phyloP scores from a whole-genome alignment of 1,140 invertebrate species.

The Bombus huntii region DNA sequence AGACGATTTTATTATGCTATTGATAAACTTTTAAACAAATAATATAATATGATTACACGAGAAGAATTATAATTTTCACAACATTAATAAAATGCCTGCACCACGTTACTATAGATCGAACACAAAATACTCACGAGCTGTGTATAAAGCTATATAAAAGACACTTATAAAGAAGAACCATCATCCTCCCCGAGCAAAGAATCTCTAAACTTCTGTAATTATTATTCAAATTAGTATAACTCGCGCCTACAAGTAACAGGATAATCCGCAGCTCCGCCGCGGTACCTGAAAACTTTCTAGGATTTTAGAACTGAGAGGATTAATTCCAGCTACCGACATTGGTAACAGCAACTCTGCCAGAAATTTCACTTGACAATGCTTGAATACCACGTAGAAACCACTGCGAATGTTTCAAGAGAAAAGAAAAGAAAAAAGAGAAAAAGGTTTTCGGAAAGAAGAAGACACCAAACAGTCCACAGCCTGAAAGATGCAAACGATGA shows the following conservation, averaged over 20 bases:
- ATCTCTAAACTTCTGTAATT: not conserved
- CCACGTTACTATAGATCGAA: no score
- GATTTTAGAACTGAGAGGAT: slow-evolving; percentile 5
- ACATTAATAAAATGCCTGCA: no score
- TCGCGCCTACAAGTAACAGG: not conserved
- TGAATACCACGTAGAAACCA: no score
- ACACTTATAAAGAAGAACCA: not conserved
- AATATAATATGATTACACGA: no score
- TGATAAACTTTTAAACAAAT: no score
- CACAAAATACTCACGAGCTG: not conserved
- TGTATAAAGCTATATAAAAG: not conserved
- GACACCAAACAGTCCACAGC: not conserved
- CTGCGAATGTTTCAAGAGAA: not conserved
- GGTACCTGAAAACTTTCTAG: not conserved
- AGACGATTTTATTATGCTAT: no score
- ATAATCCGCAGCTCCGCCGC: not conserved
- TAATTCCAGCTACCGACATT: not conserved
- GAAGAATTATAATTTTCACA: no score
- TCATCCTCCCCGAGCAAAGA: not conserved
- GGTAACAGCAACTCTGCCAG: not conserved
- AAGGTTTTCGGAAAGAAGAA: not conserved
- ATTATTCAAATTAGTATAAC: slow-evolving; percentile 9
- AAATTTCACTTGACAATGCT: slow-evolving; percentile 32
- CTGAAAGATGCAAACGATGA: slow-evolving; percentile 14
- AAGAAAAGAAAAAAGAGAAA: no score